A percentile compares a stretch with the other conserved stretches of the same genome.
Evolutionary conservation across 2,797 vertebrate species (phyloP).

Genomic region (Lacerta viridis): DNA sequence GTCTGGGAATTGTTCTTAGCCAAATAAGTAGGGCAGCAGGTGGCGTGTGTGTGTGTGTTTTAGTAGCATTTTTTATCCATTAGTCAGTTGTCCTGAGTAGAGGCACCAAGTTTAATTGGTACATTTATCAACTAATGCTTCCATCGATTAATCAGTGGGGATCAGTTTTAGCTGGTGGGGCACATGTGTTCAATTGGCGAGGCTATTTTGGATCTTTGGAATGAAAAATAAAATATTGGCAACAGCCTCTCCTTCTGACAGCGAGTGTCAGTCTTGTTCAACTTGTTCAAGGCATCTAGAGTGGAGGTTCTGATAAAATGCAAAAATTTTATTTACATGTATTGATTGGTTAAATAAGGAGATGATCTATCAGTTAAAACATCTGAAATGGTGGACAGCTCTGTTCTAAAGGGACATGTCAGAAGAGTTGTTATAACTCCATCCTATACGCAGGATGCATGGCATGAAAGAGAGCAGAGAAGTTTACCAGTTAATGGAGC

Average conservation of each 20-base stretch:
- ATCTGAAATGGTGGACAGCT: not conserved
- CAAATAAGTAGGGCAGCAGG: not conserved
- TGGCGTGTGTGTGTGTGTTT: no score
- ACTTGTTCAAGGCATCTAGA: constrained; percentile 1
- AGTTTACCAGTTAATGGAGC: not conserved
- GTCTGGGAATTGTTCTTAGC: not conserved
- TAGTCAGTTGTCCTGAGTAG: not conserved
- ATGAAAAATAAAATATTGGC: not conserved
- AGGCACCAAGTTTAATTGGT: not conserved
- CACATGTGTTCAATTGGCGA: not conserved
- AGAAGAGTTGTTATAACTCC: not conserved
- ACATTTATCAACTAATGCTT: constrained; percentile 7
- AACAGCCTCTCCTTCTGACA: not conserved
- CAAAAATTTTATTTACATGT: constrained; percentile 1
- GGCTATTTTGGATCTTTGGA: not conserved
- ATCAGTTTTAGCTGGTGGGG: not conserved
- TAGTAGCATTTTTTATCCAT: not conserved
- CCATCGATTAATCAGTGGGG: not conserved
- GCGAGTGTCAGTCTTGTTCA: not conserved
- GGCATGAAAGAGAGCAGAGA: not conserved
- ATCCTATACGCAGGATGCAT: not conserved
- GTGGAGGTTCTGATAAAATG: not conserved
- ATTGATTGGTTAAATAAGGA: not conserved
- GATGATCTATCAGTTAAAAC: constrained; percentile 10
- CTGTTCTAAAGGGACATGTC: not conserved